phyloP scores from a whole-genome alignment of 2,888 invertebrate genomes.

The Andrena fulva region DNA sequence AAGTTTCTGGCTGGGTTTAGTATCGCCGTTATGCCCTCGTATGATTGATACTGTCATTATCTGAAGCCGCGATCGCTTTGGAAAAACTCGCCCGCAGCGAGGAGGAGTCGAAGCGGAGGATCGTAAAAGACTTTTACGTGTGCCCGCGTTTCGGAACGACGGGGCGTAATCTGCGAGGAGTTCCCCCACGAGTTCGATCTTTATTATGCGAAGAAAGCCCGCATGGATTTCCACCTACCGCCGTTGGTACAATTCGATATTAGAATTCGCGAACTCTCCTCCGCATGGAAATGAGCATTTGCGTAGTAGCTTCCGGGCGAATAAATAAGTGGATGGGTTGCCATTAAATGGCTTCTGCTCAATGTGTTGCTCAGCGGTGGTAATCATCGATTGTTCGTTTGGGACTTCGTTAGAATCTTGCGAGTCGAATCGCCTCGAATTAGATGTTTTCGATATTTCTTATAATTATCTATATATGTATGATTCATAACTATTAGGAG shows the following conservation, averaged over 20 bases:
- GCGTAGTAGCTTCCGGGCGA: neutral
- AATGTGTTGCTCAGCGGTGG: no score
- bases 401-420: no score
- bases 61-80: slow-evolving; percentile 48
- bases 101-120: slow-evolving; percentile 52
- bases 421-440: no score
- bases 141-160: slow-evolving; percentile 64
- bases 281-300: neutral
- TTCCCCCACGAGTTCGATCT: slow-evolving; percentile 48
- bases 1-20: slow-evolving; percentile 27
- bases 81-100: slow-evolving; percentile 36
- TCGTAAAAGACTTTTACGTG: slow-evolving; percentile 77
- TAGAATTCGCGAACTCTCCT: slow-evolving; percentile 4
- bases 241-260: slow-evolving; percentile 28
- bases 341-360: no score
- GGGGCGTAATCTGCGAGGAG: slow-evolving; percentile 72
- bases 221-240: slow-evolving; percentile 18
- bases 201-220: slow-evolving; percentile 53
- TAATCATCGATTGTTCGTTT: no score
- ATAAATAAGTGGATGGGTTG: neutral
- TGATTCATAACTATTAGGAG: no score
- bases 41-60: slow-evolving; percentile 68
- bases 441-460: no score
- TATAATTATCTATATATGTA: no score
- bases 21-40: slow-evolving; percentile 40